Evolutionary conservation across 2,797 vertebrate species (phyloP).

Genomic region (Tragelaphus oryx): DNA sequence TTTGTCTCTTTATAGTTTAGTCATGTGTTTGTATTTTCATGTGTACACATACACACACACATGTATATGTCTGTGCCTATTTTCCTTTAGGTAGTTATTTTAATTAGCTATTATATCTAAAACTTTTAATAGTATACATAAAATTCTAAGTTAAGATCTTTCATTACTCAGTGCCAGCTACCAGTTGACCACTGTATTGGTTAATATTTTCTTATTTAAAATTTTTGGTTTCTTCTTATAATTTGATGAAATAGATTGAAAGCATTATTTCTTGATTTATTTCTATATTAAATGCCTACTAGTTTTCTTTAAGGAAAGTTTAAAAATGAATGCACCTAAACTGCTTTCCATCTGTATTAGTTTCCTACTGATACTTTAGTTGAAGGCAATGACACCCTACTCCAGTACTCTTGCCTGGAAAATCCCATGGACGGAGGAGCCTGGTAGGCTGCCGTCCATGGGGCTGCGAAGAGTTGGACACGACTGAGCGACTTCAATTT

Average conservation of each 20-base stretch:
- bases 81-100: neutral
- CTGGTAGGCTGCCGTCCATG: no score
- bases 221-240: neutral
- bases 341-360: neutral
- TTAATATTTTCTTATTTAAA: neutral
- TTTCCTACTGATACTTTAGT: neutral
- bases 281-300: neutral
- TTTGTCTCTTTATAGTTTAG: neutral
- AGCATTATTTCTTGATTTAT: neutral
- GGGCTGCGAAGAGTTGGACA: no score
- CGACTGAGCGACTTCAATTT: no score
- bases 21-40: neutral
- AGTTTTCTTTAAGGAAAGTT: neutral
- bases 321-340: neutral
- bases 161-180: neutral
- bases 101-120: neutral
- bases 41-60: rapidly evolving
- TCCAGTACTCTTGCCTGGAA: no score
- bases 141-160: neutral
- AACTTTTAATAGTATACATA: neutral
- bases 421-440: no score
- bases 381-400: no score
- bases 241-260: neutral
- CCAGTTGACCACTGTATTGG: neutral
- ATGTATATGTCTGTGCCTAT: neutral